Evolutionary conservation across 2,113 vertebrate species (phyloP), one percentile per base, ranked within the genome.

Genomic region (Leptobrachium leishanense): DNA sequence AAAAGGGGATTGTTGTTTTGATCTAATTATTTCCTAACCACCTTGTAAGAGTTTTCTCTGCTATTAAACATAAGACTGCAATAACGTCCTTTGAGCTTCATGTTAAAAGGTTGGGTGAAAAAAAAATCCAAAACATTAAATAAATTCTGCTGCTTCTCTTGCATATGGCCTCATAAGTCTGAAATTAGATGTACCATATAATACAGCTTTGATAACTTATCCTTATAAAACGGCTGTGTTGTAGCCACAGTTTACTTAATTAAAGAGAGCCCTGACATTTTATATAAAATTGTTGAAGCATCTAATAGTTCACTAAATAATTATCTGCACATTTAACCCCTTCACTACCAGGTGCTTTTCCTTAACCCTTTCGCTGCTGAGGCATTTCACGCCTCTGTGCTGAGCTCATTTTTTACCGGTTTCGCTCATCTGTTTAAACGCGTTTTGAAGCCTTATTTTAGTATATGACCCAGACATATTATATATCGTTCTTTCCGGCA

Each of bases 11-110:
- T 59, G 13, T 59, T 59, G 10, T 13, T 59, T 11, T 59, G 55
- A 59, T 59, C 55, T n/a, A 59, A 59, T 59, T 59, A 59, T 59
- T 59, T 59, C 55, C 55, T 59, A n/a, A 13, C 46, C 46, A 50
- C 46, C 46, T 50, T 50, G 46, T 50, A 50, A 59, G 55, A 59
- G 46, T 59, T 6, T 59, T 59, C 3, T n/a, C 13, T 59, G 11
- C 55, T 13, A 59, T 59, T 59, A 59, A 59, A 11, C 13, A 5
- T 59, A 59, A 59, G 3, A 8, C 55, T 8, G 55, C 55, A 59
- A 59, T 59, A 59, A 59, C 15, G 13, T 59, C 6, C 6, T 2
- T n/a, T 13, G 13, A 6, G 13, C 55, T 6, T 3, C 5, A 12
- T 12, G 13, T 59, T 59, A 13, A 59, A 13, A n/a, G 55, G 11